phyloP scores from a whole-genome alignment of 2,888 invertebrate species.

The Patella ulyssiponensis region DNA sequence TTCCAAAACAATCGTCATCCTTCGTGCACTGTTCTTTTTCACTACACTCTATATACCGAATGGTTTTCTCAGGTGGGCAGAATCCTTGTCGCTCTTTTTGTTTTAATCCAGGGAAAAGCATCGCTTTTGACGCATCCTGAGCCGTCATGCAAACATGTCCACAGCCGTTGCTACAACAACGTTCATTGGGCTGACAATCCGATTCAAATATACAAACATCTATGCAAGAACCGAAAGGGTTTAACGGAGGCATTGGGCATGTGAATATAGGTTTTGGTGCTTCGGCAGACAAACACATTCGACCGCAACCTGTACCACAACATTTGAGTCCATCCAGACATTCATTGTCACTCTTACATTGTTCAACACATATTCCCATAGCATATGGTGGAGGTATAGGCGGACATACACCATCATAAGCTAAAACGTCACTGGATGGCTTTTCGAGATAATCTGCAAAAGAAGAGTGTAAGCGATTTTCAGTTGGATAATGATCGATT shows the following conservation, averaged over 20 bases:
- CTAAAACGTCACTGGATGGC: neutral
- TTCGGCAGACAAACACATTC: neutral
- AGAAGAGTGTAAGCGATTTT: neutral
- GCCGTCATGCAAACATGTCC: neutral
- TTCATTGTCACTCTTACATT: neutral
- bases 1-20: constrained; percentile 2
- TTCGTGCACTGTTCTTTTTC: constrained; percentile 2
- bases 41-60: constrained; percentile 3
- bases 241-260: neutral
- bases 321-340: constrained; percentile 1
- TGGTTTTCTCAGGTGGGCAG: neutral
- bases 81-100: neutral
- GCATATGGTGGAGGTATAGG: neutral
- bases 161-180: constrained; percentile 2
- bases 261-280: neutral
- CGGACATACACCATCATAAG: neutral
- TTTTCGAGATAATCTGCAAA: neutral
- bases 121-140: neutral
- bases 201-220: constrained; percentile 4
- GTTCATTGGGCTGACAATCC: neutral
- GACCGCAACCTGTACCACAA: neutral
- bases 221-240: neutral
- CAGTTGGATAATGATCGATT: no score
- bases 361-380: neutral
- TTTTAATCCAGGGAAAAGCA: neutral